Conservation (phyloP, 2,113 vertebrate genomes). For the Globicephala melas region DNA sequence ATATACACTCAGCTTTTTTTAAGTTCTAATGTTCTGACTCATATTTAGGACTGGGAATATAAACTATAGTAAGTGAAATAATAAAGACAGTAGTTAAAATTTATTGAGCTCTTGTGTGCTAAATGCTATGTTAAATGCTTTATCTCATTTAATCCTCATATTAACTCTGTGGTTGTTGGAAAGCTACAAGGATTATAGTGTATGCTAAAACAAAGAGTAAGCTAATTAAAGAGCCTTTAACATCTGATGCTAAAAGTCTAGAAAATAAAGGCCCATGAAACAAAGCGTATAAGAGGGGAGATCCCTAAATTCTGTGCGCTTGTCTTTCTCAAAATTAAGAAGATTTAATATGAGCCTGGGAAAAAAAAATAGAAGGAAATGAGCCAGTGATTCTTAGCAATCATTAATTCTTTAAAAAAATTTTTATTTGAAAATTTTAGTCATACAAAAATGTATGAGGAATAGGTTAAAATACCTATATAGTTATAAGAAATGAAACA, state of each 20-base stretch:
- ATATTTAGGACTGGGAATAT: conserved; percentile 27
- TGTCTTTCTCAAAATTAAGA: conserved; percentile 45
- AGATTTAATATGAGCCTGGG: conserved; percentile 2
- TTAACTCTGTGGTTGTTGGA: conserved; percentile 46
- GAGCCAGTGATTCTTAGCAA: not conserved
- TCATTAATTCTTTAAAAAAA: conserved; percentile 18
- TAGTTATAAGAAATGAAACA: conserved; percentile 39
- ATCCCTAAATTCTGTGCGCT: conserved; percentile 58
- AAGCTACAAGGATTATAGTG: conserved; percentile 43
- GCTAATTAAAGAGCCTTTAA: conserved; percentile 36
- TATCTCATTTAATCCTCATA: conserved; percentile 58
- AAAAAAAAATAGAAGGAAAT: conserved; percentile 67
- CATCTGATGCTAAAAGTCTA: conserved; percentile 24
- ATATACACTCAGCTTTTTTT: not conserved
- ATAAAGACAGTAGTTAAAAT: conserved; percentile 35
- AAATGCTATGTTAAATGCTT: conserved; percentile 44
- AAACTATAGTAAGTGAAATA: conserved; percentile 19
- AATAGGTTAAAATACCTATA: not conserved
- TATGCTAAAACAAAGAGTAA: conserved; percentile 50
- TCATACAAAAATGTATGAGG: not conserved
- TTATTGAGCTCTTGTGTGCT: conserved; percentile 29
- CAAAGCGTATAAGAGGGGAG: conserved; percentile 62
- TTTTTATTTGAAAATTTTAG: conserved; percentile 15
- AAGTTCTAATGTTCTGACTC: not conserved
- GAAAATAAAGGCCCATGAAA: conserved; percentile 12